A percentile compares a stretch with the other conserved stretches of the same genome.
Conservation (phyloP, 2,888 invertebrate genomes). For the Stegophylla sp. region DNA sequence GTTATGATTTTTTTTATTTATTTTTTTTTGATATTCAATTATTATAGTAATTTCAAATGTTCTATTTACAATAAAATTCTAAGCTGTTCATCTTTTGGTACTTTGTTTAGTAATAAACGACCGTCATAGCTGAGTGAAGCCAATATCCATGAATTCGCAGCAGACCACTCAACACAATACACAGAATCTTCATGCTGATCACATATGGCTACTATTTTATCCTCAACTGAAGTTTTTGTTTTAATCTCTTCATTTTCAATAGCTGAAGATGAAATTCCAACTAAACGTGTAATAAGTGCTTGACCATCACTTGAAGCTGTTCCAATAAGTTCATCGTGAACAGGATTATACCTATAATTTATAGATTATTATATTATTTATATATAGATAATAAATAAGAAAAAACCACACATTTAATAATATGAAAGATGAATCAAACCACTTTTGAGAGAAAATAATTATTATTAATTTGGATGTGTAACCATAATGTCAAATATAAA, state of each 20-base stretch:
- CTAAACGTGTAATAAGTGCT: constrained; percentile 85
- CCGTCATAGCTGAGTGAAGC: constrained; percentile 99
- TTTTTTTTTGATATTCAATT: not conserved
- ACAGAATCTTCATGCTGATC: constrained; percentile 98
- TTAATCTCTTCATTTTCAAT: constrained; percentile 66
- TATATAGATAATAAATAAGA: constrained; percentile 21
- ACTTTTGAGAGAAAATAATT: not conserved
- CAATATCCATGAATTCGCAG: constrained; percentile 97
- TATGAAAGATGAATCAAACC: not conserved
- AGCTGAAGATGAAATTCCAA: constrained; percentile 80
- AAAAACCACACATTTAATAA: constrained; percentile 16
- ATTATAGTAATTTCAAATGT: not conserved
- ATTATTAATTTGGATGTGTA: too few species aligned
- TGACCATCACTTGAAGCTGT: constrained; percentile 94
- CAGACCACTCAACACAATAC: constrained; percentile 96
- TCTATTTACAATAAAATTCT: constrained; percentile 73
- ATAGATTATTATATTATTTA: too few species aligned
- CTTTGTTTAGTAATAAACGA: constrained; percentile 87
- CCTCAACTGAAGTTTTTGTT: constrained; percentile 70
- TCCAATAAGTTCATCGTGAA: constrained; percentile 93
- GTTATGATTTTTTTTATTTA: not conserved
- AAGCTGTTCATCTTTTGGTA: constrained; percentile 93
- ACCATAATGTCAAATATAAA: too few species aligned
- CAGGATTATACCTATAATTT: constrained; percentile 81
- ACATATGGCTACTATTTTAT: constrained; percentile 89